Evolutionary conservation across 2,888 invertebrate species (phyloP), one percentile per base, ranked within the genome.

Genomic region (Drosophila percnosoma): DNA sequence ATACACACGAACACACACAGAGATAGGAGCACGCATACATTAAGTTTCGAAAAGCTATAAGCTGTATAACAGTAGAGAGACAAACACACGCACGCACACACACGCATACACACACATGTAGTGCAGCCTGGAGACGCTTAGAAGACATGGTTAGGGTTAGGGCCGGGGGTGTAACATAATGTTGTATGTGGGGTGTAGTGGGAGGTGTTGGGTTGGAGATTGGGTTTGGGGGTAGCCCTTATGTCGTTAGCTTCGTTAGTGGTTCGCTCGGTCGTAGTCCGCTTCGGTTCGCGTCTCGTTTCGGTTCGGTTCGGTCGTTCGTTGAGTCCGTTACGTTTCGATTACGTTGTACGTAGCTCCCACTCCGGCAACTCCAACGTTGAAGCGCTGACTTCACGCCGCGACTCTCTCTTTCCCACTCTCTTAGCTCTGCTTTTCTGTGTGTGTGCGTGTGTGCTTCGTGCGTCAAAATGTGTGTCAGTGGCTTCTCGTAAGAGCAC

Each of bases 381-480:
- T 58, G 27, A 36, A 57, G 55, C 51, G 73, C 79, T 79, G 75
- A 77, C 80, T 78, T 75, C 67, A 64, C 61, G 59, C 54, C 58
- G 55, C 29, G n/a, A 42, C 55, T 60, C 60, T 63, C 36, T 70
- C 33, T 33, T 58, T 7, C 48, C 24, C 52, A 38, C 18, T 31
- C 40, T 18, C 24, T 40, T 21, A 48, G 49, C 15, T 42, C 15
- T 49, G 33, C 21, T 42, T 48, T 27, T 34, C 40, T 31, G 29
- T 62, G 38, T 38, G 36, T 5, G 48, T 18, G 38, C 34, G 33
- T 68, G 52, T 54, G 53, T 7, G 76, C 65, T 65, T 70, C 63
- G 68, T 73, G 86, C 72, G 67, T 71, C 55, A 63, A 76, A 89
- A 89, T 89, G 83, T 89, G 89, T 89, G 89, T 90, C 89, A 89